These are phyloP conservation scores for Morpho achilles DNA, from an alignment of 2,888 invertebrate genomes.

Conservation along the genomic window DNA sequence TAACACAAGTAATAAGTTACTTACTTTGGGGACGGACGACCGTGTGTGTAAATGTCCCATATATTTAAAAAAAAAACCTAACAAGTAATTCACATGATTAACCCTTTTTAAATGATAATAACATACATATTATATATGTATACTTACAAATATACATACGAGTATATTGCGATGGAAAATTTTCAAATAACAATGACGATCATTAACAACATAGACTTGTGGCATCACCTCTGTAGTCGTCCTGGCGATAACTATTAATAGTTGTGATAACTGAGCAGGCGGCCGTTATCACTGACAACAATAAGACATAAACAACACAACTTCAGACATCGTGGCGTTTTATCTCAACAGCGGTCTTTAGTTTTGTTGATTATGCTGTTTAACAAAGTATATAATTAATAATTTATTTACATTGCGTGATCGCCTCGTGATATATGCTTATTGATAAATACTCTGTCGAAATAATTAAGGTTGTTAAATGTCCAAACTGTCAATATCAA, in stretches of 20 bases:
- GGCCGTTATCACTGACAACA: slow-evolving; percentile 59
- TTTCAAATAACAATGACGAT: slow-evolving; percentile 20
- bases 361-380: slow-evolving; percentile 1
- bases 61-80: no score
- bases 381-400: slow-evolving; percentile 1
- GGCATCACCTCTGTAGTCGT: slow-evolving; percentile 29
- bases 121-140: no score
- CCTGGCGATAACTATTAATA: slow-evolving; percentile 51
- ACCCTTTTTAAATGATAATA: no score
- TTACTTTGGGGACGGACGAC: no score
- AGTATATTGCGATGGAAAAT: slow-evolving; percentile 16
- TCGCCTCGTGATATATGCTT: background rate
- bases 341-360: slow-evolving; percentile 21
- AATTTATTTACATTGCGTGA: background rate
- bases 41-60: no score
- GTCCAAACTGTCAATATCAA: no score
- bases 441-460: no score
- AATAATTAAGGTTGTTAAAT: no score
- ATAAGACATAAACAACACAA: slow-evolving; percentile 51
- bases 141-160: background rate
- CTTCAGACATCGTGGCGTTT: slow-evolving; percentile 25
- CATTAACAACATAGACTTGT: slow-evolving; percentile 23
- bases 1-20: no score
- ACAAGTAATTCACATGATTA: no score
- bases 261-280: slow-evolving; percentile 53